Evolutionary conservation across 2,113 vertebrate genomes (phyloP), one percentile per base, ranked within the genome.

Genomic region (Pipra filicauda): DNA sequence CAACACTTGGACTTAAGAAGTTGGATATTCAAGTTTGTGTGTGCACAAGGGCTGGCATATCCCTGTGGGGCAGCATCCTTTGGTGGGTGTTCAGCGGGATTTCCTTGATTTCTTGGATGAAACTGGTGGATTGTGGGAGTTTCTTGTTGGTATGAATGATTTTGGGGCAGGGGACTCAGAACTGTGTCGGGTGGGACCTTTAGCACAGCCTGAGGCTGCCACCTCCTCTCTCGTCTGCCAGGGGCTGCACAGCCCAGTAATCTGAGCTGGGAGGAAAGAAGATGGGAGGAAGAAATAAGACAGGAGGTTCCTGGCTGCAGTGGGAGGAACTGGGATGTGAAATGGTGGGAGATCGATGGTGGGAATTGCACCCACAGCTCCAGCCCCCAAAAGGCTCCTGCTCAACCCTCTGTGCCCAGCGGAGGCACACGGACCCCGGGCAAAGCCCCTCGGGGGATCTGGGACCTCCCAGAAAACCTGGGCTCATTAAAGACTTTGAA

Each of bases 161-260:
- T n/a, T 52, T 15, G 23, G n/a, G 46, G 51, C 24, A 5, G 15
- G 8, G 59, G 59, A 20, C 37, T 92, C 24, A 2, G 37, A 5
- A 12, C 41, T 31, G 0, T 0, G 0, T 9, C 43, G 33, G 39
- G 0, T 8, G 52, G 43, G n/a, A 51, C 35, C 65, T 31, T 12
- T 5, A 15, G 24, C 55, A 12, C 48, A 4, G 6, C 2, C n/a
- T 5, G 21, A 26, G 31, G 12, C 26, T 67, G 44, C 43, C 8
- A 1, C 8, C 49, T 52, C 19, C 37, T 66, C 19, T 27, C 27
- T 62, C 4, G 0, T 26, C 11, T 41, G 28, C 73, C 0, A 0
- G 3, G 11, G 19, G 39, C 80, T 72, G 37, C 49, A 9, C 9
- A 77, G 73, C 6, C 33, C 41, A 1, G 23, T 70, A 37, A 23